Percentiles rank a stretch among this genome's conserved stretches.
Evolutionary conservation across 2,888 invertebrate genomes (phyloP).

Genomic region (Sminthurides aquaticus): DNA sequence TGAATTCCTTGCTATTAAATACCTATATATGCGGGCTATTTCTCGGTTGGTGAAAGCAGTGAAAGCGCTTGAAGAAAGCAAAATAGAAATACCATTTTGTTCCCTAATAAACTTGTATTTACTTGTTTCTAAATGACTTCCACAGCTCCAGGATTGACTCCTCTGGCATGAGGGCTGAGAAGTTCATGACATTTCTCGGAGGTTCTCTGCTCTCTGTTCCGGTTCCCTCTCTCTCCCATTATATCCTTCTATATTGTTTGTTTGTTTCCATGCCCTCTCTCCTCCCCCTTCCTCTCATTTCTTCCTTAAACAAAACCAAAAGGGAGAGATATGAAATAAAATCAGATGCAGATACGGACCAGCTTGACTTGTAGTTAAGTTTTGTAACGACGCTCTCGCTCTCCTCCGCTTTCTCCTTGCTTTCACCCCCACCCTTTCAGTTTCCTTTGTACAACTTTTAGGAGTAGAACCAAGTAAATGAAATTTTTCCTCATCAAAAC

Average conservation of each 20-base stretch:
- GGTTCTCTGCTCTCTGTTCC: too few species aligned
- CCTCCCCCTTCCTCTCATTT: not conserved
- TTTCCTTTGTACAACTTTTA: not conserved
- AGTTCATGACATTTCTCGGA: not conserved
- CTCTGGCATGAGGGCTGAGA: not conserved
- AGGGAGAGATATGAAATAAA: not conserved
- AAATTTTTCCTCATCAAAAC: conserved; percentile 19
- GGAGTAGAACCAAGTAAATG: conserved; percentile 10
- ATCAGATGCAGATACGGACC: not conserved
- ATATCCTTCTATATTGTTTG: not conserved
- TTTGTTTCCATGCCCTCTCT: not conserved
- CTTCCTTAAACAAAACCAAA: not conserved
- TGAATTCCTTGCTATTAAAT: not conserved
- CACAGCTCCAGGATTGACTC: not conserved
- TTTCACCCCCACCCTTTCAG: not conserved
- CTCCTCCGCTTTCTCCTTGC: not conserved
- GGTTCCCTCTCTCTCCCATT: too few species aligned
- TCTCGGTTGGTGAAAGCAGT: not conserved
- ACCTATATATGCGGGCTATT: not conserved
- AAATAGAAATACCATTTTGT: not conserved
- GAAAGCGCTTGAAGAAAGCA: not conserved
- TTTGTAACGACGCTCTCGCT: not conserved
- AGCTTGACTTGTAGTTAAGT: too few species aligned
- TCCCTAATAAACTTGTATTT: not conserved
- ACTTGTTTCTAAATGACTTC: not conserved